Evolutionary conservation across 2,888 invertebrate genomes (phyloP).

Genomic region (Tetragonisca angustula): DNA sequence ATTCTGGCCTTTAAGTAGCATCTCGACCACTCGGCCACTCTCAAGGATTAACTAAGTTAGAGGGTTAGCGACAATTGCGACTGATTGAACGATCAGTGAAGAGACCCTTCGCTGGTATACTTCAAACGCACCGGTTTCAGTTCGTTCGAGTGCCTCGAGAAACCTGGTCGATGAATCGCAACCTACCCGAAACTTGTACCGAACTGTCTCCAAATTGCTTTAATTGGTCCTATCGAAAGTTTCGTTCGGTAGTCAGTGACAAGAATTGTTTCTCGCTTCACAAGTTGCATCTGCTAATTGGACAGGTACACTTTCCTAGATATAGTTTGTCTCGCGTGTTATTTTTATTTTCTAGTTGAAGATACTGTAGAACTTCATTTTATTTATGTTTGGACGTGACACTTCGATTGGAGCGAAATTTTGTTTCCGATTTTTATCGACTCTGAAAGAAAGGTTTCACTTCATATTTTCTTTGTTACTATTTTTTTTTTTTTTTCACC

Average conservation of each 20-base stretch:
- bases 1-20: conserved; percentile 34
- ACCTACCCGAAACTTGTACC: not conserved
- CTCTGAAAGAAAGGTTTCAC: not conserved
- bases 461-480: too few relatives aligned
- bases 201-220: not conserved
- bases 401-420: not conserved
- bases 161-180: conserved; percentile 4
- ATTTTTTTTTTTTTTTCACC: too few relatives aligned
- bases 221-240: not conserved
- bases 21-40: conserved; percentile 25
- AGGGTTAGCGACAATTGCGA: conserved; percentile 63
- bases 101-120: conserved; percentile 34
- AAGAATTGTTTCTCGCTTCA: not conserved
- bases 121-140: conserved; percentile 54
- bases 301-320: not conserved
- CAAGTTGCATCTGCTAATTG: too few relatives aligned
- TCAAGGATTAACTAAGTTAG: conserved; percentile 61
- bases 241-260: not conserved
- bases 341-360: not conserved
- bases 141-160: conserved; percentile 18
- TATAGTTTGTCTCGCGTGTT: too few relatives aligned
- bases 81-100: conserved; percentile 52
- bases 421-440: not conserved
- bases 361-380: not conserved
- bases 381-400: not conserved